Evolutionary conservation across 2,888 invertebrate genomes (phyloP), one percentile per base, ranked within the genome.

Genomic region (Eurytoma californica): DNA sequence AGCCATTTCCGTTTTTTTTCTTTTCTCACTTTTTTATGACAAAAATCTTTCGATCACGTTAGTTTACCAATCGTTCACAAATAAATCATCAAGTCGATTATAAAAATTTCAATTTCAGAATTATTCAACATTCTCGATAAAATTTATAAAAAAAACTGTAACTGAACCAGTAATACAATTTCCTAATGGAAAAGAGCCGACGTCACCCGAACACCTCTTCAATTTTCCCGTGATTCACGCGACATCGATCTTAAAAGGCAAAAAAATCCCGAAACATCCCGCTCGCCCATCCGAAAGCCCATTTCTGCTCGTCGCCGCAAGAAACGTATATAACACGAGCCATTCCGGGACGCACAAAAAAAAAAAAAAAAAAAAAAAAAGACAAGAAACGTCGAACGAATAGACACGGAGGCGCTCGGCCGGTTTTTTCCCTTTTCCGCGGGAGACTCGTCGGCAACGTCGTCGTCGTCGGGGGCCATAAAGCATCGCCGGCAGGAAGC

Each of bases 401-500:
- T 30, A 49, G 24, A 47, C 20, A 53, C 57, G 58, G 51, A 49
- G 58, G 60, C 68, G 14, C n/a, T n/a, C 72, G 66, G 66, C 63
- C 39, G 47, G 49, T 76, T 61, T 49, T 65, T 70, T 63, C 47
- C 16, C 18, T 39, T 63, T 55, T 67, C 53, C 53, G 20, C 60
- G 2, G 28, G 53, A 51, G 18, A 60, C 0, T 3, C 63, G 28
- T 5, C 18, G n/a, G 1, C 20, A 30, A 49, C 49, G 57, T 55
- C 57, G 66, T 18, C 65, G 61, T 57, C 58, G 53, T 39, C 58
- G 30, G 13, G 53, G 51, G 77, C 65, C 66, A 77, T 77, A 77
- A 73, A 77, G 73, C 70, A 77, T 80, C 77, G 69, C 16, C 77
- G 55, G 66, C 82, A 82, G 84, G 85, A 86, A 85, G 86, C 84